phyloP scores from a whole-genome alignment of 2,113 vertebrate species.

The Apeltes quadracus region DNA sequence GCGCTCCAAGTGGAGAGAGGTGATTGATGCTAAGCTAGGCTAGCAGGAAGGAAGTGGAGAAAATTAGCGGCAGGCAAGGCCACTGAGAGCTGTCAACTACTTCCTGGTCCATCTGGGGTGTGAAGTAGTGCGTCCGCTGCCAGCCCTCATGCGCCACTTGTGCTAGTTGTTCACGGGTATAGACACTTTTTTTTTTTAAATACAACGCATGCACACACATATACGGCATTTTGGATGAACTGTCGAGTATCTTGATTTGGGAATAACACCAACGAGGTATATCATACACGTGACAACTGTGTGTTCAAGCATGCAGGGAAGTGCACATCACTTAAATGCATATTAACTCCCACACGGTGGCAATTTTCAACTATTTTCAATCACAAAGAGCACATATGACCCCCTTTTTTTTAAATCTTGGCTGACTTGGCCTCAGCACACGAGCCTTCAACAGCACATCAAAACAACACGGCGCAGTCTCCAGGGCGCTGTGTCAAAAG shows the following conservation, averaged over 20 bases:
- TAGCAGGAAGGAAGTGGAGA: slow-evolving; percentile 81
- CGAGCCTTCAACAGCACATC: slow-evolving; percentile 60
- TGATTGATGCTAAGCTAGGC: slow-evolving; percentile 81
- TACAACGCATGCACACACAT: not conserved
- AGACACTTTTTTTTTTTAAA: slow-evolving; percentile 4
- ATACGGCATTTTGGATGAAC: slow-evolving; percentile 8
- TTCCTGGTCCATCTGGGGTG: slow-evolving; percentile 78
- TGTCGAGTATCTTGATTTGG: slow-evolving; percentile 40
- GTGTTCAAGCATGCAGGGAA: slow-evolving; percentile 41
- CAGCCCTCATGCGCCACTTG: slow-evolving; percentile 42
- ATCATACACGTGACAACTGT: slow-evolving; percentile 33
- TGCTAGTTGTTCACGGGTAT: not conserved
- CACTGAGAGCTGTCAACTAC: slow-evolving; percentile 81
- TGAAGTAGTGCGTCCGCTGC: slow-evolving; percentile 72
- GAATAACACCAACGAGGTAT: slow-evolving; percentile 2
- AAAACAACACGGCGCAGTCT: slow-evolving; percentile 60
- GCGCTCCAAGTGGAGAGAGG: slow-evolving; percentile 62
- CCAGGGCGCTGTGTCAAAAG: slow-evolving; percentile 72
- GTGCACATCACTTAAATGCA: not conserved
- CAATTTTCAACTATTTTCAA: slow-evolving; percentile 8
- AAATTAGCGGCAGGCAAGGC: slow-evolving; percentile 73
- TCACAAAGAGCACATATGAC: slow-evolving; percentile 24
- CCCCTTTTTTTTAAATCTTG: slow-evolving; percentile 27
- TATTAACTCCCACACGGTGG: not conserved
- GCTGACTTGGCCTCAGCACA: slow-evolving; percentile 47